Conservation (phyloP, 2,888 invertebrate species). For the Lasioglossum calceatum region DNA sequence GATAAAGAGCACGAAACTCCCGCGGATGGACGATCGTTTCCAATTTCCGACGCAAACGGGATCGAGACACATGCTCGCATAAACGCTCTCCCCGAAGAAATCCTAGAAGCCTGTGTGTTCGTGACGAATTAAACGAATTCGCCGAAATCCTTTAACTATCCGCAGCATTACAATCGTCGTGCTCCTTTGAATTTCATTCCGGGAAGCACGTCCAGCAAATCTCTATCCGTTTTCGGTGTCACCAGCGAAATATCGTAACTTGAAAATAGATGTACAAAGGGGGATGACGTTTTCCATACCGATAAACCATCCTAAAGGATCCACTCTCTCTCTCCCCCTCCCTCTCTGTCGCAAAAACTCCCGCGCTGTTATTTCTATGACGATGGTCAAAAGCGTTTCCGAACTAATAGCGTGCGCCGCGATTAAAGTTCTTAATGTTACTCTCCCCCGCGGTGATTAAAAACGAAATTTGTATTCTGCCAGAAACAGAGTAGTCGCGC, state of each 20-base stretch:
- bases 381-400: not conserved
- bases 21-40: not conserved
- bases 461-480: not conserved
- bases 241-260: not conserved
- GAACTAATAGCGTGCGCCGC: not conserved
- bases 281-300: not conserved
- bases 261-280: not conserved
- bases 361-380: not conserved
- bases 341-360: not conserved
- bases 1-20: not conserved
- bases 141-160: not conserved
- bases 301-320: not conserved
- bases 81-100: not conserved
- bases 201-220: not conserved
- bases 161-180: not conserved
- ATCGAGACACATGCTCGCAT: not conserved
- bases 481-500: not conserved
- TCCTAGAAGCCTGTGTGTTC: not conserved
- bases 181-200: not conserved
- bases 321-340: not conserved
- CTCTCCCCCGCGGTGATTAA: not conserved
- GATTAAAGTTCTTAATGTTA: not conserved
- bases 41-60: not conserved
- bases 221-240: not conserved
- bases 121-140: constrained; percentile 4